Percentiles rank a stretch among this genome's conserved stretches.
Evolutionary conservation across 1,140 invertebrate species (phyloP).

Genomic region (Neelides sp.): DNA sequence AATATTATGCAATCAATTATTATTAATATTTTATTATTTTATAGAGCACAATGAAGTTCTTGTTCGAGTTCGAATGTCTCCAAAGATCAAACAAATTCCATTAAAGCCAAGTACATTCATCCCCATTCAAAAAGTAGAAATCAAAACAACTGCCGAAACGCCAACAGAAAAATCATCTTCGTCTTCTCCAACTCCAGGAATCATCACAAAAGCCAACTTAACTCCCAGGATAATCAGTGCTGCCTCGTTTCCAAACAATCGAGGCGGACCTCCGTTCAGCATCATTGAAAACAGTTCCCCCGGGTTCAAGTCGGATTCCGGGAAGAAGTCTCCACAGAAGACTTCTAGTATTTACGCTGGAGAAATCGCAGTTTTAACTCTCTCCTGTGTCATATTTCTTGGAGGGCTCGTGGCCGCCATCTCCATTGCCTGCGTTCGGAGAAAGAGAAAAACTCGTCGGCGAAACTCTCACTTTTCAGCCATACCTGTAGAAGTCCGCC

Average conservation of each 20-base stretch:
- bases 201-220: conserved; percentile 10
- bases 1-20: neutral
- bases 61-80: conserved; percentile 16
- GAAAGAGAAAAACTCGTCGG: conserved; percentile 27
- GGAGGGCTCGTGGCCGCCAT: conserved; percentile 60
- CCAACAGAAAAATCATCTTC: conserved; percentile 6
- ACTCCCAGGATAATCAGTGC: conserved; percentile 43
- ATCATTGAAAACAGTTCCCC: too few relatives aligned
- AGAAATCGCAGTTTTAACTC: conserved; percentile 61
- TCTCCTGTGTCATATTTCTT: conserved; percentile 62
- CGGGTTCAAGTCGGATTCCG: too few relatives aligned
- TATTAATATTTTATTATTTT: conserved; percentile 1
- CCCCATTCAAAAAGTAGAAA: neutral
- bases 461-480: conserved; percentile 23
- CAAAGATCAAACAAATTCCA: too few relatives aligned
- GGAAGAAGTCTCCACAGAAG: conserved; percentile 34
- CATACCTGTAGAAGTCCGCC: conserved; percentile 25
- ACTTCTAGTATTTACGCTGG: conserved; percentile 52
- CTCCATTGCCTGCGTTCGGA: conserved; percentile 49
- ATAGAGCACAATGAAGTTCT: conserved; percentile 28
- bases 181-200: conserved; percentile 9
- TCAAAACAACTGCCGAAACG: neutral
- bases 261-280: conserved; percentile 40
- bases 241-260: too few relatives aligned
- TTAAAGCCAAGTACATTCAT: neutral